Evolutionary conservation across 1,140 invertebrate genomes (phyloP).

Genomic region (Drosophila ohnishii): DNA sequence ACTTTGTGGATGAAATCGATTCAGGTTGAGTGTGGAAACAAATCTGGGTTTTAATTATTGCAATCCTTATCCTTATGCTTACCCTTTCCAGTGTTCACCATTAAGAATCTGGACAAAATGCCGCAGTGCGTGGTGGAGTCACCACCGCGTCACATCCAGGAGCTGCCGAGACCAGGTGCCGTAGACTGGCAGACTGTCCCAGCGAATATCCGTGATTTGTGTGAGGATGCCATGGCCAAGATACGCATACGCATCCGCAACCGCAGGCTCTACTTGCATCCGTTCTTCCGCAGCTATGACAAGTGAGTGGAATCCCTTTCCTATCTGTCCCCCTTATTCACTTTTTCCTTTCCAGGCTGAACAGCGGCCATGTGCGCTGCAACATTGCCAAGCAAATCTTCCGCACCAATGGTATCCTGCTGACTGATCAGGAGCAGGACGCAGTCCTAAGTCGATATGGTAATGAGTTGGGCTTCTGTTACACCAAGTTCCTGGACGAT

Average conservation of each 20-base stretch:
- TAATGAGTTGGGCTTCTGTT: slow-evolving; percentile 88
- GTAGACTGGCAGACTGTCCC: slow-evolving; percentile 84
- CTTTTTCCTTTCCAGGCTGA: slow-evolving; percentile 83
- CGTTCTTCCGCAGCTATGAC: slow-evolving; percentile 87
- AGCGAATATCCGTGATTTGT: slow-evolving; percentile 82
- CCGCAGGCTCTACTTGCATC: slow-evolving; percentile 85
- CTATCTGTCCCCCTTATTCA: too few relatives aligned
- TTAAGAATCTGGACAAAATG: slow-evolving; percentile 87
- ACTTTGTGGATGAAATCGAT: slow-evolving; percentile 89
- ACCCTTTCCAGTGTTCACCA: slow-evolving; percentile 85
- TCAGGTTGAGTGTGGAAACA: slow-evolving; percentile 81
- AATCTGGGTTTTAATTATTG: not conserved
- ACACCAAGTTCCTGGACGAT: slow-evolving; percentile 87
- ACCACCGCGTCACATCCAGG: slow-evolving; percentile 83
- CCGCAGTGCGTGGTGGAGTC: slow-evolving; percentile 83
- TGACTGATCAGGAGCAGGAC: slow-evolving; percentile 86
- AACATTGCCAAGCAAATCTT: slow-evolving; percentile 87
- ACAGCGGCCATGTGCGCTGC: slow-evolving; percentile 88
- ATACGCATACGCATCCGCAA: slow-evolving; percentile 84
- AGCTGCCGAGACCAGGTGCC: slow-evolving; percentile 83
- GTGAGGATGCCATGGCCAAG: slow-evolving; percentile 84
- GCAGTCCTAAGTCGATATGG: slow-evolving; percentile 87
- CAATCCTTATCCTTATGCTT: not conserved
- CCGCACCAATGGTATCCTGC: slow-evolving; percentile 85
- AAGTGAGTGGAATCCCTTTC: slow-evolving; percentile 83